Percentiles rank a stretch among this genome's conserved stretches.
Evolutionary conservation across 2,797 vertebrate species (phyloP).

Genomic region (Liasis olivaceus): DNA sequence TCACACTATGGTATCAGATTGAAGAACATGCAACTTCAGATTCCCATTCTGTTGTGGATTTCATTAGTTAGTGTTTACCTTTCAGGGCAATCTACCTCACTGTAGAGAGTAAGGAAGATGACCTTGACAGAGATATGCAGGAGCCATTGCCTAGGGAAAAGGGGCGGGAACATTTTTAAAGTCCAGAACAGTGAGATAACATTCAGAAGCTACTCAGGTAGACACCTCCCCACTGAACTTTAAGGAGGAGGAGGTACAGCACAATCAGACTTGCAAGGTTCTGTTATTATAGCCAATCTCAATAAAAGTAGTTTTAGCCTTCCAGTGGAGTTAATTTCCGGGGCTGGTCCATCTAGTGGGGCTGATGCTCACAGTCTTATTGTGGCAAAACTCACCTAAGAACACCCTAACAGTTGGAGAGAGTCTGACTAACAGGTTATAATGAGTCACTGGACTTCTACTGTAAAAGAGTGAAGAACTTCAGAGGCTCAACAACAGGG

Average conservation of each 20-base stretch:
- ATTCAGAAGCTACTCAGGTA: background rate
- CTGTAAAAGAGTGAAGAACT: background rate
- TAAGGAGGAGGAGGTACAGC: background rate
- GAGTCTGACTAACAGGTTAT: background rate
- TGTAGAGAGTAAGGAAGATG: background rate
- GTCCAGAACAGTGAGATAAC: background rate
- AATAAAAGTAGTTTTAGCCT: background rate
- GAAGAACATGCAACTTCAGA: background rate
- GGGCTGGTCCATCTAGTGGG: background rate
- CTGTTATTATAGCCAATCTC: background rate
- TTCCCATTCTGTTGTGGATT: background rate
- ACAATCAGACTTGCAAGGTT: background rate
- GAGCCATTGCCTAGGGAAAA: background rate
- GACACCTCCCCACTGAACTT: background rate
- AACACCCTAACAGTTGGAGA: background rate
- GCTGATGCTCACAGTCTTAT: background rate
- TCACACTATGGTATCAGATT: background rate
- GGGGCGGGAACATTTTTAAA: background rate
- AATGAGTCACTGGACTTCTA: background rate
- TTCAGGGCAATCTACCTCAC: background rate
- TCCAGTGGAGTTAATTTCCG: background rate
- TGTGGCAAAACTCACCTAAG: background rate
- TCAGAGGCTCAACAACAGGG: background rate
- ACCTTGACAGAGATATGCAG: background rate
- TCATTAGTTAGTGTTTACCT: background rate